These are phyloP conservation scores for Bufo bufo DNA, from an alignment of 2,113 vertebrate species.

Conservation along the genomic window DNA sequence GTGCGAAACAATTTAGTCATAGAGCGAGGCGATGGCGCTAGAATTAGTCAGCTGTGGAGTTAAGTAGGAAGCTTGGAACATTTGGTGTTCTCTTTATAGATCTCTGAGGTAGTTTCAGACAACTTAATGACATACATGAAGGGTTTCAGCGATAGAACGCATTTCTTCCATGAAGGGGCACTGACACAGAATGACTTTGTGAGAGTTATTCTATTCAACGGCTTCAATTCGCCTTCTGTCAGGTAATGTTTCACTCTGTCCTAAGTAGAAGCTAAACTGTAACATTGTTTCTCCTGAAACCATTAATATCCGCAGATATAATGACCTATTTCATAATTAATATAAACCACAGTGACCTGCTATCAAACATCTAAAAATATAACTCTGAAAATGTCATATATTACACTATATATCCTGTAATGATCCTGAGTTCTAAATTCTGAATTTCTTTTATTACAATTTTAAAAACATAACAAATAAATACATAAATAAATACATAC, in stretches of 20 bases:
- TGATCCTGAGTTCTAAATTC: no score
- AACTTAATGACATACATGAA: constrained; percentile 41
- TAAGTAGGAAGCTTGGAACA: constrained; percentile 29
- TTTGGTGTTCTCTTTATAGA: constrained; percentile 31
- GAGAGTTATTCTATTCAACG: constrained; percentile 2
- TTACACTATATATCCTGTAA: no score
- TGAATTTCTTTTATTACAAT: no score
- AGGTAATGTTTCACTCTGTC: background rate
- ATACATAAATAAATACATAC: no score
- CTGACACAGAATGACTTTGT: constrained; percentile 32
- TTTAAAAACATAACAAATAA: no score
- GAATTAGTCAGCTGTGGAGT: constrained; percentile 46
- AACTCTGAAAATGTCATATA: background rate
- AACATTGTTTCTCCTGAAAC: constrained; percentile 1
- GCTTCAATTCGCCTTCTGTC: background rate
- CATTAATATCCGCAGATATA: background rate
- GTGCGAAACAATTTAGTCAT: constrained; percentile 10
- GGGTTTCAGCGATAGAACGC: constrained; percentile 27
- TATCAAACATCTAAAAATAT: background rate
- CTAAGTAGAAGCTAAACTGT: background rate
- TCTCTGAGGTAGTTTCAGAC: constrained; percentile 30
- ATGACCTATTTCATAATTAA: background rate
- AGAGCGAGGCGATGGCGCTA: constrained; percentile 17
- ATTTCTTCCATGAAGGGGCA: constrained; percentile 30
- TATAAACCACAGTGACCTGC: background rate